Evolutionary conservation across 2,797 vertebrate genomes (phyloP).

Genomic region (Rhinichthys osculus): DNA sequence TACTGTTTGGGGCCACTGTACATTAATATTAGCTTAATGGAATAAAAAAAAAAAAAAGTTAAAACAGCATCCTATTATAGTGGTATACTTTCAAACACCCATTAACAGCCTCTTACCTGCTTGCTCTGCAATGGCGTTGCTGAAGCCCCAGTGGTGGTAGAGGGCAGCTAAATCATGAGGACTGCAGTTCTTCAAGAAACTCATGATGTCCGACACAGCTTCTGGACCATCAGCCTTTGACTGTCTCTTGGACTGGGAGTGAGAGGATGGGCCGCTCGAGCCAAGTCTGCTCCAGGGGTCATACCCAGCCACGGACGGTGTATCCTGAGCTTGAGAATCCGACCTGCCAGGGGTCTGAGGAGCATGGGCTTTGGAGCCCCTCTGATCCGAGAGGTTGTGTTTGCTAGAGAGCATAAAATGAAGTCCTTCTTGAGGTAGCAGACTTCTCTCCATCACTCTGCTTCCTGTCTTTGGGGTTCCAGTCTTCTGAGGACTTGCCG

Average conservation of each 20-base stretch:
- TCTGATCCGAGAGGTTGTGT: conserved; percentile 76
- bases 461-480: conserved; percentile 71
- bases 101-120: conserved; percentile 80
- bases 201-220: conserved; percentile 86
- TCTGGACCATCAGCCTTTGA: conserved; percentile 76
- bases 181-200: conserved; percentile 91
- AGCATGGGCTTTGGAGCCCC: conserved; percentile 66
- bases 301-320: conserved; percentile 65
- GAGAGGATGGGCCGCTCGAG: conserved; percentile 64
- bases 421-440: conserved; percentile 77
- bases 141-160: conserved; percentile 93
- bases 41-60: background rate
- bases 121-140: conserved; percentile 85
- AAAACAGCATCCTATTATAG: background rate
- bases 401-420: conserved; percentile 82
- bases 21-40: background rate
- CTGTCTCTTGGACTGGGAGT: conserved; percentile 82
- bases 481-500: conserved; percentile 71
- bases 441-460: conserved; percentile 79
- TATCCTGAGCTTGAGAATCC: conserved; percentile 66
- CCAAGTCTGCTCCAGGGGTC: conserved; percentile 75
- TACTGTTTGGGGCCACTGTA: background rate
- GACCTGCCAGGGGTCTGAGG: conserved; percentile 52
- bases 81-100: background rate
- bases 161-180: conserved; percentile 90